Evolutionary conservation across 1,140 invertebrate genomes (phyloP).

Genomic region (Sminthurides bifidus): DNA sequence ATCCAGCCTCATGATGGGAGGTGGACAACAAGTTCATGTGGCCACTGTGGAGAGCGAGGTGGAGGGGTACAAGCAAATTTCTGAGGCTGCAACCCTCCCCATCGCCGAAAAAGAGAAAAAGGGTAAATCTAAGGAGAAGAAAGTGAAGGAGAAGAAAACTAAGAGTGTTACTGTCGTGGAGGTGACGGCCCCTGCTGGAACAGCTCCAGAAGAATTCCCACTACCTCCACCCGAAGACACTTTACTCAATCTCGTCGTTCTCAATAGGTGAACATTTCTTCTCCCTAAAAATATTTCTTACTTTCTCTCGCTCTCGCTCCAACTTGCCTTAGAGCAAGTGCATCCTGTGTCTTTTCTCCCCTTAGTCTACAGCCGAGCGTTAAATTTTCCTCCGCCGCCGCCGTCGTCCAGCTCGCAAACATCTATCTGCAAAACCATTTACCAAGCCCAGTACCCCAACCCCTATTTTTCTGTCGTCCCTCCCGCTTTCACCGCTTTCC

Average conservation of each 20-base stretch:
- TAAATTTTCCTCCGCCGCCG: not conserved
- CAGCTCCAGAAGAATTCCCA: slow-evolving; percentile 29
- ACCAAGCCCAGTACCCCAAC: not conserved
- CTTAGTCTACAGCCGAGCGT: too few species aligned
- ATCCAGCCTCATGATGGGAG: slow-evolving; percentile 53
- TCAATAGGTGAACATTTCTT: slow-evolving; percentile 25
- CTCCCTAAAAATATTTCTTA: not conserved
- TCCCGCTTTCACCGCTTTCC: too few species aligned
- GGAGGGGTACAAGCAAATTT: slow-evolving; percentile 29
- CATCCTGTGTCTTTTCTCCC: too few species aligned
- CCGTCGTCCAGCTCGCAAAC: not conserved
- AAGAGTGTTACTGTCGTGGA: slow-evolving; percentile 31
- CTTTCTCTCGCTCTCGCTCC: slow-evolving; percentile 10
- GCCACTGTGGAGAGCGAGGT: slow-evolving; percentile 55
- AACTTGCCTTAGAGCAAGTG: not conserved
- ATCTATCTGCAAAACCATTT: not conserved
- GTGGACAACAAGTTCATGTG: slow-evolving; percentile 66
- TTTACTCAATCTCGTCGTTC: slow-evolving; percentile 29
- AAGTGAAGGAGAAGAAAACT: slow-evolving; percentile 25
- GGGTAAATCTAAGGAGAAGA: slow-evolving; percentile 26
- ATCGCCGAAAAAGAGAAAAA: slow-evolving; percentile 27
- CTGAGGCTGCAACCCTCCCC: slow-evolving; percentile 30
- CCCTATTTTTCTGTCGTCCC: not conserved
- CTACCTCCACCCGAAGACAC: slow-evolving; percentile 31
- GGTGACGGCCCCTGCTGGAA: slow-evolving; percentile 12